Percentiles rank a stretch among this genome's conserved stretches.
phyloP scores from a whole-genome alignment of 1,140 invertebrate species.

The Choristoneura fumiferana region DNA sequence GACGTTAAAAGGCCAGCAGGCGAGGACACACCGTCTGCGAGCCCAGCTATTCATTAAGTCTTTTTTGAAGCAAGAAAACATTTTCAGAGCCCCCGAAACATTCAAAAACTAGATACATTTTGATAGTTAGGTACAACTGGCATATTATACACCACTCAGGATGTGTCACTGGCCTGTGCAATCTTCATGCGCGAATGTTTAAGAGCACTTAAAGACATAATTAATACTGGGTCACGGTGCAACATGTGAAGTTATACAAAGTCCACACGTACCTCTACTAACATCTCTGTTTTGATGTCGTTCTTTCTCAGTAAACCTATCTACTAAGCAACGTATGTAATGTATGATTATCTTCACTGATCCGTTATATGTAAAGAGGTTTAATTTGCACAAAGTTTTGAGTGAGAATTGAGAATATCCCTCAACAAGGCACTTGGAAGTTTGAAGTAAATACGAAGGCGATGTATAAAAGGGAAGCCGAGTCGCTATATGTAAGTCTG shows the following conservation, averaged over 20 bases:
- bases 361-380: slow-evolving; percentile 14
- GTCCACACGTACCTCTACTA: slow-evolving; percentile 32
- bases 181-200: too few relatives aligned
- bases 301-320: slow-evolving; percentile 13
- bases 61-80: background rate
- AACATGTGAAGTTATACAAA: slow-evolving; percentile 28
- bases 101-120: too few relatives aligned
- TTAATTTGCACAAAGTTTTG: slow-evolving; percentile 25
- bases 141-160: too few relatives aligned
- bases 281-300: slow-evolving; percentile 6
- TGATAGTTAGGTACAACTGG: too few relatives aligned
- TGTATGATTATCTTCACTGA: slow-evolving; percentile 5
- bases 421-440: slow-evolving; percentile 61
- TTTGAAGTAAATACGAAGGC: slow-evolving; percentile 34
- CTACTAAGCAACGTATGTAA: background rate
- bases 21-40: background rate
- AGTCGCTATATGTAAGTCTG: slow-evolving; percentile 86
- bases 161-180: background rate
- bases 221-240: slow-evolving; percentile 31
- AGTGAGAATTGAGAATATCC: slow-evolving; percentile 31
- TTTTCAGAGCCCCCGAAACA: too few relatives aligned
- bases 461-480: slow-evolving; percentile 25
- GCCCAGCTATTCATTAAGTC: slow-evolving; percentile 2
- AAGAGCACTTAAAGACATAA: slow-evolving; percentile 1
- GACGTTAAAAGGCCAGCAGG: slow-evolving; percentile 1